Base-by-base conservation (phyloP, 2,797 vertebrate genomes). In the Tamandua tetradactyla region DNA sequence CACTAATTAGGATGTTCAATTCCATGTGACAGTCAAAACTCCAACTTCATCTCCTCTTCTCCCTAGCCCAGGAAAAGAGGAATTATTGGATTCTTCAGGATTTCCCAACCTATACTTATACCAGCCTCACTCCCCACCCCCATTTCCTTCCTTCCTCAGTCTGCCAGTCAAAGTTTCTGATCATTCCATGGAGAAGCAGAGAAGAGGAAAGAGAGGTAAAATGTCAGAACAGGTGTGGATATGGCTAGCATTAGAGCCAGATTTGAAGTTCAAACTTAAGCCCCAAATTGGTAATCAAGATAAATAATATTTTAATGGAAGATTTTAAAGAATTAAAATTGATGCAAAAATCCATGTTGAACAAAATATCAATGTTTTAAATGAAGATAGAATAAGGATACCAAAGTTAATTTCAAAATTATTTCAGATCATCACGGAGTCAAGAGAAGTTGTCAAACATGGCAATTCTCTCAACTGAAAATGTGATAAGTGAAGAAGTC, bases 391-490 rank as follows among this genome's bases (percentile, higher is more conserved):
- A 30, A n/a, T 62, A 78, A 82, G 37, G 52, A 55, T 14, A 17
- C 55, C 57, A 22, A 85, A 91, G 37, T 85, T 75, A 66, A 59
- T 71, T 87, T 15, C 4, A 72, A 74, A 84, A n/a, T 52, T 52
- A 44, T 88, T 95, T 94, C 75, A 61, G 11, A 25, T 32, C 25
- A 62, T 72, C 32, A 69, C 30, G 71, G 71, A 75, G 68, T 80
- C 68, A 83, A 64, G 55, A 88, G 79, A 93, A 91, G 91, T 37
- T 37, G 27, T 80, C 66, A 91, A 86, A 74, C 78, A 75, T 22
- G 89, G 68, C 55, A 82, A 23, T 85, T 91, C 84, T 90, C 59
- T 81, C 32, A 40, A 47, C 8, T 62, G 52, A 92, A 94, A 92
- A 52, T 59, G 47, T 74, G 59, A 49, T 18, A 52, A 68, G 18